These are phyloP conservation scores for Trialeurodes vaporariorum DNA, from an alignment of 1,140 invertebrate species.

Conservation along the genomic window DNA sequence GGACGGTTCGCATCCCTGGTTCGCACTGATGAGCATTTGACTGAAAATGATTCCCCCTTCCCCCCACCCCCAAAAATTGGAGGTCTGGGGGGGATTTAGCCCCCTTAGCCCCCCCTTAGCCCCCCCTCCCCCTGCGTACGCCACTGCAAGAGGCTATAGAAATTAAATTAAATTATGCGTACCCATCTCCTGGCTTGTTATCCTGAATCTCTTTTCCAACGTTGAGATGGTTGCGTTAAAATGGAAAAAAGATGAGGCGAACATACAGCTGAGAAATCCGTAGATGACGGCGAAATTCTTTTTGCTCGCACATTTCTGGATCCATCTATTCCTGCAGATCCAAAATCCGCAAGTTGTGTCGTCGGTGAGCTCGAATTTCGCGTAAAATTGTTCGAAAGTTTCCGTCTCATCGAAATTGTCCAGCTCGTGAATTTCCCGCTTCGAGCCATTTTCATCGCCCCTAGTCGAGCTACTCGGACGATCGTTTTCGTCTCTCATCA, in stretches of 20 bases:
- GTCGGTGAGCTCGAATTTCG: background rate
- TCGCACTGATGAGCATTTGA: no score
- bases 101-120: no score
- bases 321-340: constrained; percentile 27
- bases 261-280: constrained; percentile 28
- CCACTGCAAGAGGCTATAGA: no score
- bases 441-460: no score
- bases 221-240: constrained; percentile 32
- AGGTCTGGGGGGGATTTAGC: no score
- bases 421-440: background rate
- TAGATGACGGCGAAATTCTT: constrained; percentile 33
- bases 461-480: no score
- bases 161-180: no score
- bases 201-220: constrained; percentile 36
- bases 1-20: no score
- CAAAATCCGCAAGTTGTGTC: constrained; percentile 24
- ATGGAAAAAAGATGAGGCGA: constrained; percentile 33
- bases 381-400: constrained; percentile 2
- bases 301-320: constrained; percentile 32
- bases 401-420: background rate
- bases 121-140: no score
- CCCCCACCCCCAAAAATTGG: no score
- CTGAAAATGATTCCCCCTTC: no score
- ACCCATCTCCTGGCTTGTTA: constrained; percentile 33
- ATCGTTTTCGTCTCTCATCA: no score